Conservation (phyloP, 2,797 vertebrate genomes). For the Pseudochirops cupreus region DNA sequence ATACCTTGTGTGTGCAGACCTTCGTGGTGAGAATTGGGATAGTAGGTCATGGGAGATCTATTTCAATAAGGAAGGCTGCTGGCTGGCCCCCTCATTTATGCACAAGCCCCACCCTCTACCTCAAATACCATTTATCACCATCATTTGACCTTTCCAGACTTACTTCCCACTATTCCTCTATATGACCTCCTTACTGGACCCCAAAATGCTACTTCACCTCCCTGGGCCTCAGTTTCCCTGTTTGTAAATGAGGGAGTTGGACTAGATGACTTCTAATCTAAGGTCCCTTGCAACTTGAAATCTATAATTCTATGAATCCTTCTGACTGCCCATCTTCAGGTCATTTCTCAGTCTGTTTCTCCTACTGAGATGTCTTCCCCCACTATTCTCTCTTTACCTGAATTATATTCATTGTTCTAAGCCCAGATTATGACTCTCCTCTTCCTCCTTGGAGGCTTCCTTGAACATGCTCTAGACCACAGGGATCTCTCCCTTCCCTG, state of each 20-base stretch:
- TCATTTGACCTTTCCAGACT: background rate
- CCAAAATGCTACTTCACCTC: background rate
- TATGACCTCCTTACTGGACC: background rate
- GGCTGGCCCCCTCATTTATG: background rate
- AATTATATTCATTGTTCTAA: background rate
- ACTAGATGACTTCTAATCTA: background rate
- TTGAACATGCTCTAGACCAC: background rate
- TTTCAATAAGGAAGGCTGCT: background rate
- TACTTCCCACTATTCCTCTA: background rate
- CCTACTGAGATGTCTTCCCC: background rate
- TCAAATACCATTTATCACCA: background rate
- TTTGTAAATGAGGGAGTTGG: background rate
- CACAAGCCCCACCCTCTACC: background rate
- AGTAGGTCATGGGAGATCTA: background rate
- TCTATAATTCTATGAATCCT: background rate
- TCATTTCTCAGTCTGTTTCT: background rate
- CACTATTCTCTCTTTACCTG: background rate
- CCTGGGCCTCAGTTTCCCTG: background rate
- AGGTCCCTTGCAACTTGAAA: background rate
- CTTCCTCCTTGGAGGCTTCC: background rate
- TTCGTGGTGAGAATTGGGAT: conserved; percentile 18
- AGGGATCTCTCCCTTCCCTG: background rate
- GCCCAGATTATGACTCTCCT: background rate
- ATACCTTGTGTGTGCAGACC: background rate
- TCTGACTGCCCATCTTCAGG: background rate